A percentile compares a stretch with the other conserved stretches of the same genome.
These are phyloP conservation scores for Papilio aristodemus DNA, from an alignment of 1,140 invertebrate species.

Conservation along the genomic window DNA sequence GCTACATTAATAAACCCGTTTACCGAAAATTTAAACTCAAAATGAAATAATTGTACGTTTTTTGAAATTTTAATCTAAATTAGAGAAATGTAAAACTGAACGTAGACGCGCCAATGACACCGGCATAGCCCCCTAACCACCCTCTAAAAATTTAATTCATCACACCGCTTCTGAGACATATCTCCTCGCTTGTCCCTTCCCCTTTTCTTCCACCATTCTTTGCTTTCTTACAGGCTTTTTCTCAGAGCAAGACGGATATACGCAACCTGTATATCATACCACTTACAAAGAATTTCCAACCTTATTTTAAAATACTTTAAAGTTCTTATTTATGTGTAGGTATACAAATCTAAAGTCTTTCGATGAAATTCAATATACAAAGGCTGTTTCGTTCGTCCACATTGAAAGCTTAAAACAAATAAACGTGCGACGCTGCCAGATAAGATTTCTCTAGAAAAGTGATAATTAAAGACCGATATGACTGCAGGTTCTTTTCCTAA, in stretches of 20 bases:
- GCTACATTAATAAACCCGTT: slow-evolving; percentile 8
- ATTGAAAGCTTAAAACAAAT: slow-evolving; percentile 78
- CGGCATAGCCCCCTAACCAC: slow-evolving; percentile 57
- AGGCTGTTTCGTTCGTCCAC: slow-evolving; percentile 72
- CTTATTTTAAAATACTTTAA: slow-evolving; percentile 32
- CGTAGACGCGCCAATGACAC: slow-evolving; percentile 66
- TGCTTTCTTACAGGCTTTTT: slow-evolving; percentile 78
- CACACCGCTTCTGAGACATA: slow-evolving; percentile 72
- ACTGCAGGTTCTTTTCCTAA: slow-evolving; percentile 3
- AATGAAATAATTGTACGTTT: slow-evolving; percentile 38
- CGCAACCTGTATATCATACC: slow-evolving; percentile 51
- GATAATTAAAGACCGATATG: slow-evolving; percentile 53
- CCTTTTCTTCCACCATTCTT: slow-evolving; percentile 75
- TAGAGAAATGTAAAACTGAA: slow-evolving; percentile 66
- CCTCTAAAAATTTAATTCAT: slow-evolving; percentile 80
- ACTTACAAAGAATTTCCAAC: slow-evolving; percentile 39
- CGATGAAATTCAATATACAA: slow-evolving; percentile 48
- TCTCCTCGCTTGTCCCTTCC: slow-evolving; percentile 68
- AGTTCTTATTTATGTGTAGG: not conserved
- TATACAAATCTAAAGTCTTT: slow-evolving; percentile 41
- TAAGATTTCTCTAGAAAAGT: slow-evolving; percentile 65
- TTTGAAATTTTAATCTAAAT: slow-evolving; percentile 72
- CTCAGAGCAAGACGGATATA: slow-evolving; percentile 58
- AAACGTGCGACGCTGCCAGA: slow-evolving; percentile 64
- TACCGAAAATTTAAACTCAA: slow-evolving; percentile 13